These are phyloP conservation scores for Urocolius indicus DNA, from an alignment of 2,113 vertebrate species.

Conservation along the genomic window DNA sequence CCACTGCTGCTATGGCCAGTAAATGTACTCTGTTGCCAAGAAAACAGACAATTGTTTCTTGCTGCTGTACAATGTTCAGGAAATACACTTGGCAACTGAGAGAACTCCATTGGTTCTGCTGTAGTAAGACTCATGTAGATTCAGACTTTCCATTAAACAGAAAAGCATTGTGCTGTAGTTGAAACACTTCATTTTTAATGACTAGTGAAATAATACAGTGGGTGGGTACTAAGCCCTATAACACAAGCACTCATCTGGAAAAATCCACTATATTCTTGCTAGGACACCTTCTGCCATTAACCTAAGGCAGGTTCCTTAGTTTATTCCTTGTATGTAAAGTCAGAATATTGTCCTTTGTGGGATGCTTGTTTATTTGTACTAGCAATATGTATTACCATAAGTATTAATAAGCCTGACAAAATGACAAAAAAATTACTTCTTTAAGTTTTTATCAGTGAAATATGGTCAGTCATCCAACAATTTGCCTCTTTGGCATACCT, in stretches of 20 bases:
- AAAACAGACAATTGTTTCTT: neutral
- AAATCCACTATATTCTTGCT: neutral
- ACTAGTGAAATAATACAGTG: neutral
- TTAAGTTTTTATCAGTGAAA: slow-evolving; percentile 46
- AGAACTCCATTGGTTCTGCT: neutral
- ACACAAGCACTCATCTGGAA: neutral
- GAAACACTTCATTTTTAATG: neutral
- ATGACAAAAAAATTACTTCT: slow-evolving; percentile 8
- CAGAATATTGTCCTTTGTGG: neutral
- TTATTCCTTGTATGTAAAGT: neutral
- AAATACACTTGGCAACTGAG: neutral
- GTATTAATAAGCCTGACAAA: neutral
- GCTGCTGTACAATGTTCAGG: neutral
- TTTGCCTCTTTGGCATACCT: slow-evolving; percentile 24
- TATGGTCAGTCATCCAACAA: slow-evolving; percentile 9
- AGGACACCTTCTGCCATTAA: neutral
- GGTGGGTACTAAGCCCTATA: neutral
- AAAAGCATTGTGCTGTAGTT: neutral
- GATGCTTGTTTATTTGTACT: neutral
- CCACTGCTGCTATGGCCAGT: neutral
- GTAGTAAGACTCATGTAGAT: neutral
- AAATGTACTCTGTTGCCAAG: neutral
- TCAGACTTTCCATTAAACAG: neutral
- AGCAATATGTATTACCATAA: neutral
- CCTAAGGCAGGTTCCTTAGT: neutral